Percentiles rank a stretch among this genome's conserved stretches.
phyloP scores from a whole-genome alignment of 1,140 invertebrate genomes.

The Drosophila lacertosa region DNA sequence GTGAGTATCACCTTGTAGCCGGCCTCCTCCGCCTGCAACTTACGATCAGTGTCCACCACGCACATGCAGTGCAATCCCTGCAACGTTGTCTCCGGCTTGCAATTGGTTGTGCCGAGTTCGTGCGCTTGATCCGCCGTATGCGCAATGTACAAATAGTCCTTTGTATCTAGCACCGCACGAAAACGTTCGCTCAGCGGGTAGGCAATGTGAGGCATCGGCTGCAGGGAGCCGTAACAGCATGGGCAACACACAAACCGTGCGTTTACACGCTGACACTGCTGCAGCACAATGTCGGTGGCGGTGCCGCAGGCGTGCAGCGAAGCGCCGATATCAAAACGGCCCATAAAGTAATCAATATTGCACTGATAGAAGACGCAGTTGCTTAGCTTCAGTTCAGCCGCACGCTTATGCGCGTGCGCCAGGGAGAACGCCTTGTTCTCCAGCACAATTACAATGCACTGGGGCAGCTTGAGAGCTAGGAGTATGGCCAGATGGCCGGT shows the following conservation, averaged over 20 bases:
- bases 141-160: constrained; percentile 91
- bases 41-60: constrained; percentile 94
- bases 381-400: constrained; percentile 87
- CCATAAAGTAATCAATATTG: constrained; percentile 93
- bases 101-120: constrained; percentile 87
- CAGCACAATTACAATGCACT: constrained; percentile 91
- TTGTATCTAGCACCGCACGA: constrained; percentile 84
- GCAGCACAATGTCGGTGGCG: constrained; percentile 95
- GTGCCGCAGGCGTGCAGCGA: constrained; percentile 97
- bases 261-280: constrained; percentile 90
- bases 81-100: constrained; percentile 86
- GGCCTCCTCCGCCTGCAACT: constrained; percentile 88
- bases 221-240: constrained; percentile 96
- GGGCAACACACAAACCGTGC: constrained; percentile 96
- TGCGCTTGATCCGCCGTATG: constrained; percentile 95
- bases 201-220: constrained; percentile 87
- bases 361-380: constrained; percentile 94
- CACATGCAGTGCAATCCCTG: constrained; percentile 94
- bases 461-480: constrained; percentile 91
- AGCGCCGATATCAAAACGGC: constrained; percentile 92
- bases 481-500: constrained; percentile 96
- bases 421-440: constrained; percentile 97
- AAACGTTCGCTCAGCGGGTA: constrained; percentile 90
- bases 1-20: constrained; percentile 91
- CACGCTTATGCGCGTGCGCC: constrained; percentile 89